Conservation (phyloP, 1,140 invertebrate species). For the Radopholus similis region DNA sequence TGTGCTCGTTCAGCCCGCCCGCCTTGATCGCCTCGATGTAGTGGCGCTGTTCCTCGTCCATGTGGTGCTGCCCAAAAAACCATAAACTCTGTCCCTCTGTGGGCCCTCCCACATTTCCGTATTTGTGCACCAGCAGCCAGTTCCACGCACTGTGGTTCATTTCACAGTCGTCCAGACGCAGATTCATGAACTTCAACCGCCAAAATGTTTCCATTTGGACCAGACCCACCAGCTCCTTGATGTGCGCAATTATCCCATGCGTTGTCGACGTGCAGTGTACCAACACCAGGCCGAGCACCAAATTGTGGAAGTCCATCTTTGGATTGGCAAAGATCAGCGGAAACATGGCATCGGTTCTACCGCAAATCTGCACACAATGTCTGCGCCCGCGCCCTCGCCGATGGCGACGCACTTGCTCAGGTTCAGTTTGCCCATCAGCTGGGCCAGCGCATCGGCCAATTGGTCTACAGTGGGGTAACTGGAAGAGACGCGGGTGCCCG, state of each 20-base stretch:
- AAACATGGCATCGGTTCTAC: conserved; percentile 68
- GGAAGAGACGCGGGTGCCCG: not conserved
- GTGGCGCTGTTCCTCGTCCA: conserved; percentile 70
- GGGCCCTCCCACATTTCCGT: conserved; percentile 65
- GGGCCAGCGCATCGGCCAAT: conserved; percentile 74
- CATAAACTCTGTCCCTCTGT: not conserved
- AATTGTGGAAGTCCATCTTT: not conserved
- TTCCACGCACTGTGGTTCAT: conserved; percentile 74
- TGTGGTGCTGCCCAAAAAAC: conserved; percentile 67
- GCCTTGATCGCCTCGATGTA: conserved; percentile 73
- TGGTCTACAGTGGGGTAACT: conserved; percentile 75
- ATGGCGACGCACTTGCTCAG: conserved; percentile 71
- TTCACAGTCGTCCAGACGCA: conserved; percentile 66
- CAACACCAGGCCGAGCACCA: conserved; percentile 68
- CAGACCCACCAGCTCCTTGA: conserved; percentile 69
- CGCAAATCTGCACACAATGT: conserved; percentile 79
- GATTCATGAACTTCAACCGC: conserved; percentile 67
- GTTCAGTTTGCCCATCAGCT: conserved; percentile 65
- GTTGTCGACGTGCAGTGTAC: conserved; percentile 83
- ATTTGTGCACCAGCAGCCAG: conserved; percentile 81
- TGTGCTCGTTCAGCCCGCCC: conserved; percentile 74
- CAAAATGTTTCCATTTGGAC: not conserved
- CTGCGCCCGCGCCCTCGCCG: conserved; percentile 83
- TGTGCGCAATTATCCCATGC: conserved; percentile 75
- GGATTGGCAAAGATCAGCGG: conserved; percentile 32